Evolutionary conservation across 64 coral and sea anemone species (phyloP), one percentile per base, ranked within the genome.

Genomic region (Platygyra sinensis): DNA sequence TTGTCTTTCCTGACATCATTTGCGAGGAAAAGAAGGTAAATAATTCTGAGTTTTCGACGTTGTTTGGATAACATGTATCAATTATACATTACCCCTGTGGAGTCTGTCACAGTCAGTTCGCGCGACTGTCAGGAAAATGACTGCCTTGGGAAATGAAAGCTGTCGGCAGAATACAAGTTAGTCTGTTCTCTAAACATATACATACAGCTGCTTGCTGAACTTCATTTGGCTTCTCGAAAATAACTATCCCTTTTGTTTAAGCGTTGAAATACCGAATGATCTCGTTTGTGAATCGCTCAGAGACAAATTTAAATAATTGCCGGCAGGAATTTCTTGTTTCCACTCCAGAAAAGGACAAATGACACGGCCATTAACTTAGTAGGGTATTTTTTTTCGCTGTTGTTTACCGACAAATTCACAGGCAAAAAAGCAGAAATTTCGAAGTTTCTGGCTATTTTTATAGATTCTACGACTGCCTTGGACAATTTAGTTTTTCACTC

Each of bases 11-110:
- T 69, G 65, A 25, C 25, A 69, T 69, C 65, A n/a, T 69, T 69
- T 69, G 63, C 74, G 20, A 77, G 19, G 79, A 67, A 62, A 24
- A 46, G 29, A 83, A 67, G 30, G n/a, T 39, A 39, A 39, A 83
- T 32, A 64, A 83, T 67, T 83, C 62, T 83, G 16, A 10, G 80
- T 83, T 83, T 19, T 24, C 32, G 60, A 15, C 31, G 80, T 51
- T 83, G 67, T 83, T 83, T 83, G 80, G 60, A 67, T 83, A 65
- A 62, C 61, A 83, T 7, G 27, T 27, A 63, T 82, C 60, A 24
- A 65, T 83, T 42, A 39, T 81, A 63, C 54, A 64, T 83, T 24
- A 17, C 0, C 33, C 10, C 5, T 24, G 74, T n/a, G 38, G 15
- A 77, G 39, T 31, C 33, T 83, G 57, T 83, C 60, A 67, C 16